Evolutionary conservation across 2,888 invertebrate genomes (phyloP), one percentile per base, ranked within the genome.

Genomic region (Reticulitermes lucifugus): DNA sequence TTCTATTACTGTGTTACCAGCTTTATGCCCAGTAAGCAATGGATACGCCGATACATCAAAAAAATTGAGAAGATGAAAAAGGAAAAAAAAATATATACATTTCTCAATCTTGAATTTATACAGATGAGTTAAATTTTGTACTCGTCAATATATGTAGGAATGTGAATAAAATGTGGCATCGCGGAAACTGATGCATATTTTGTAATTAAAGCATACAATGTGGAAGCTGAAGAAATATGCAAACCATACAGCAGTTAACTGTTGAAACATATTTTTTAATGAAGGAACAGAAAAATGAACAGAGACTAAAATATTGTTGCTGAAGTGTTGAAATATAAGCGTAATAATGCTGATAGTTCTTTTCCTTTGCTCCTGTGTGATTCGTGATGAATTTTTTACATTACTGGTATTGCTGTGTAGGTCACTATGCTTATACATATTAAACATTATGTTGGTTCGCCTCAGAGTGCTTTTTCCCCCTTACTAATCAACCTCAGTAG

Each of bases 361-460:
- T 85, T 83, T 83, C 73, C 80, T 83, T 80, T 77, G 75, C 79
- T 85, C 75, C 79, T 85, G 65, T 83, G 75, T 85, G 46, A 4
- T 18, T 85, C 82, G 75, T 60, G 12, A 77, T 85, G 83, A 83
- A 85, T 79, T 83, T 85, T 25, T 80, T 83, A 85, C 85, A 83
- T 85, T 83, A 83, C 51, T 70, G 79, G 83, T 85, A 83, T 85
- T 85, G 25, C 41, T 81, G 81, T 81, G 81, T 81, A 81, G 81
- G 81, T 79, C 55, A 81, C 43, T 65, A 22, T 81, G 81, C 81
- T 81, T 81, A 70, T 55, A 46, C 70, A 55, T 81, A 81, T 81
- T 81, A 81, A 81, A 79, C 41, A 81, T 60, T 46, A 81, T 81
- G 70, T 70, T 81, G 81, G 81, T 81, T 81, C 70, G 70, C 81